Conservation (phyloP, 1,140 invertebrate species). For the Drosophila bocqueti region DNA sequence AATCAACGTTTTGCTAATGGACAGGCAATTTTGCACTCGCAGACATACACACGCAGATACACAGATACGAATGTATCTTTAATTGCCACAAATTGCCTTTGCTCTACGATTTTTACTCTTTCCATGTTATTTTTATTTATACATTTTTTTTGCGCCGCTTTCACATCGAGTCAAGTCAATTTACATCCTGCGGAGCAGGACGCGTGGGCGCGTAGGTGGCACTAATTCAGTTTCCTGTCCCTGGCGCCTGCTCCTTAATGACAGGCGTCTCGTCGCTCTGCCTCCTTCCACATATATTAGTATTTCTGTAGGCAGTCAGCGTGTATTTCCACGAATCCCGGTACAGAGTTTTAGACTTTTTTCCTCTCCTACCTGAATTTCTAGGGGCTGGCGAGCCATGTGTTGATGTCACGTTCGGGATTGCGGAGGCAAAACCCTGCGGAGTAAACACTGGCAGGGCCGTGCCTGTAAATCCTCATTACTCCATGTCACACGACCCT, state of each 20-base stretch:
- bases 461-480: slow-evolving; percentile 29
- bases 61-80: slow-evolving; percentile 61
- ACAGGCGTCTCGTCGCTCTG: slow-evolving; percentile 23
- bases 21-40: slow-evolving; percentile 62
- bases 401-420: slow-evolving; percentile 51
- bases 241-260: slow-evolving; percentile 54
- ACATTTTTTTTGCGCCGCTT: slow-evolving; percentile 8
- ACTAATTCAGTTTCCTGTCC: slow-evolving; percentile 56
- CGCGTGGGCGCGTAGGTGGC: slow-evolving; percentile 43
- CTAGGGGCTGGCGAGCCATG: slow-evolving; percentile 16
- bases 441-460: slow-evolving; percentile 2
- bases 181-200: slow-evolving; percentile 51
- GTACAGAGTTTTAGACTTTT: slow-evolving; percentile 2
- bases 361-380: slow-evolving; percentile 23
- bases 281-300: slow-evolving; percentile 6
- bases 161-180: slow-evolving; percentile 42
- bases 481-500: slow-evolving; percentile 37
- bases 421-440: neutral
- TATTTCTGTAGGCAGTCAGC: slow-evolving; percentile 16
- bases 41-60: slow-evolving; percentile 7
- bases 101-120: slow-evolving; percentile 38
- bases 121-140: neutral
- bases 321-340: slow-evolving; percentile 40
- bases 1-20: slow-evolving; percentile 63
- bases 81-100: slow-evolving; percentile 65